These are phyloP conservation scores for Lucilia cuprina DNA, from an alignment of 1,140 invertebrate species.

Conservation along the genomic window DNA sequence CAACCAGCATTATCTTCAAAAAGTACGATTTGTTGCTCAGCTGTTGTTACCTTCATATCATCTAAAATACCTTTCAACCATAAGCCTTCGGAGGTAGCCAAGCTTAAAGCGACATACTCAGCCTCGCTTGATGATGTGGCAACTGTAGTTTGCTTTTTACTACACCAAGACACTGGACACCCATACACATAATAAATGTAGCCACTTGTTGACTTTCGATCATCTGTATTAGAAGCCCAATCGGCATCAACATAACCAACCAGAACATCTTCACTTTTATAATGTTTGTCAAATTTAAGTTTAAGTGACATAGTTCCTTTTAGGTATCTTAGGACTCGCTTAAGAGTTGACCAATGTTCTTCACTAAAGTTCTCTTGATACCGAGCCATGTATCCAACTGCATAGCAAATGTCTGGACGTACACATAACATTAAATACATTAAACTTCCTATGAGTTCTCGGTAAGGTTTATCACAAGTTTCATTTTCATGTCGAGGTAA, in stretches of 20 bases:
- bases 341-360: neutral
- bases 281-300: neutral
- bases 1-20: constrained; percentile 16
- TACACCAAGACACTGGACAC: neutral
- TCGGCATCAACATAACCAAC: neutral
- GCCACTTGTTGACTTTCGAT: constrained; percentile 5
- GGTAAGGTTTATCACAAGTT: too few relatives aligned
- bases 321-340: neutral
- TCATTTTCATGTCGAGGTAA: neutral
- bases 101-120: constrained; percentile 53
- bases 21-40: neutral
- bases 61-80: constrained; percentile 3
- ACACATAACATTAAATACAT: neutral
- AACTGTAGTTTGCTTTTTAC: neutral
- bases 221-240: neutral
- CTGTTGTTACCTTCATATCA: neutral
- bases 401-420: constrained; percentile 13
- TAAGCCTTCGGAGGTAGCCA: constrained; percentile 41
- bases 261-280: neutral
- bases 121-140: constrained; percentile 46
- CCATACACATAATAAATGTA: neutral
- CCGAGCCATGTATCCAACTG: neutral
- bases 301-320: neutral
- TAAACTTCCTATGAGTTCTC: neutral
- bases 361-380: neutral